Evolutionary conservation across 2,888 invertebrate species (phyloP).

Genomic region (Trachelus stipa): DNA sequence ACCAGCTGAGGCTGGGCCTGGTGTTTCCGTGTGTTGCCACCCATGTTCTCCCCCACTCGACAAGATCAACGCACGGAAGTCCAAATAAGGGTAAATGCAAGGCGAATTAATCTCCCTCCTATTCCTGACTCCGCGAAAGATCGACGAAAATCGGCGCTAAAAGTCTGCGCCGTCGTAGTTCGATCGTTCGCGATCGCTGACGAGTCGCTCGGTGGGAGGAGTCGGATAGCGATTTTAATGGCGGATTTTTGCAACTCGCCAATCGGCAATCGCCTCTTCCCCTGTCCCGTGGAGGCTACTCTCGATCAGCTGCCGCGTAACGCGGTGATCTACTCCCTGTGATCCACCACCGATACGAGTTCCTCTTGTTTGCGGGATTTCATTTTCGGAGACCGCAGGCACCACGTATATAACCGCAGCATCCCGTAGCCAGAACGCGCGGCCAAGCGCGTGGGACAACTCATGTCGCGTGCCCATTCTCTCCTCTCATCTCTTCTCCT

Average conservation of each 20-base stretch:
- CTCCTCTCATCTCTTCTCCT: not conserved
- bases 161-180: slow-evolving; percentile 4
- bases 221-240: slow-evolving; percentile 58
- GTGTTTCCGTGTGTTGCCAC: not conserved
- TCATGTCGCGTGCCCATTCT: slow-evolving; percentile 24
- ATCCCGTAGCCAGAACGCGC: slow-evolving; percentile 34
- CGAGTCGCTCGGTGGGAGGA: slow-evolving; percentile 51
- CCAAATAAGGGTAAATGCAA: slow-evolving; percentile 58
- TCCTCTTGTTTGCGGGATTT: slow-evolving; percentile 42
- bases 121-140: slow-evolving; percentile 14
- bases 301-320: not conserved
- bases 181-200: not conserved
- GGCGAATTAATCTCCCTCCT: slow-evolving; percentile 49
- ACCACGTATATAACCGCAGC: slow-evolving; percentile 12
- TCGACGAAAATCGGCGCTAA: slow-evolving; percentile 32
- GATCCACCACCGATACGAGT: slow-evolving; percentile 34
- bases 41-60: not conserved
- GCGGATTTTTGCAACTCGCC: slow-evolving; percentile 62
- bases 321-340: slow-evolving; percentile 8
- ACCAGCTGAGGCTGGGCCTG: slow-evolving; percentile 11
- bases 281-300: not conserved
- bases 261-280: slow-evolving; percentile 45
- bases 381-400: slow-evolving; percentile 43
- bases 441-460: slow-evolving; percentile 21
- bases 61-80: slow-evolving; percentile 41